These are phyloP conservation scores for Drosophila subobscura DNA, from an alignment of 1,140 invertebrate genomes.

Conservation along the genomic window DNA sequence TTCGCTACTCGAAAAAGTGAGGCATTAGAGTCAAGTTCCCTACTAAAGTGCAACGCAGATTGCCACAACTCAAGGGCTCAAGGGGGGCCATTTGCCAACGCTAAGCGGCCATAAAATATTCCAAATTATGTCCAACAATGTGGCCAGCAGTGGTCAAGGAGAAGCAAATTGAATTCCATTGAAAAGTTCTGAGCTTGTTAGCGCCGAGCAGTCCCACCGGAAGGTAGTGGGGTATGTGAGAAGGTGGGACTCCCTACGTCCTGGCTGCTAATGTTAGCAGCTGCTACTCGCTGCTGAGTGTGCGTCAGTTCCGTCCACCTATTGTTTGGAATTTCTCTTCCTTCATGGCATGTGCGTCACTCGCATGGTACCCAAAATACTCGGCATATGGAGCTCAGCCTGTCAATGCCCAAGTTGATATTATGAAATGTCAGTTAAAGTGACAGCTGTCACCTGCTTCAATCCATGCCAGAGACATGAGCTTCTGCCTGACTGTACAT, in stretches of 20 bases:
- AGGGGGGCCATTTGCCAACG: neutral
- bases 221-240: no score
- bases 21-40: no score
- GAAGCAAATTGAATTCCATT: constrained; percentile 5
- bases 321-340: neutral
- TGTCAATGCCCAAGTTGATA: constrained; percentile 31
- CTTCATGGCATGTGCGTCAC: constrained; percentile 32
- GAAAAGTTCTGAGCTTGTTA: constrained; percentile 21
- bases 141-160: constrained; percentile 6
- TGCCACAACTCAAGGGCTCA: no score
- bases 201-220: neutral
- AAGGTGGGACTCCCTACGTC: no score
- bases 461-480: neutral
- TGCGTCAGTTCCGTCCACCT: no score
- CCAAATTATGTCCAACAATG: constrained; percentile 43
- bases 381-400: neutral
- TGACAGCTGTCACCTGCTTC: constrained; percentile 57
- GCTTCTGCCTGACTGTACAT: constrained; percentile 2
- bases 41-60: no score
- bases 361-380: neutral
- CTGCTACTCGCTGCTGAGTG: no score
- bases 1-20: no score
- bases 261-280: no score
- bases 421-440: constrained; percentile 51
- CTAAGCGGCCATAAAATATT: constrained; percentile 34